phyloP scores from a whole-genome alignment of 35 echinoderm and acorn worm species.

The Stichopus chloronotus region DNA sequence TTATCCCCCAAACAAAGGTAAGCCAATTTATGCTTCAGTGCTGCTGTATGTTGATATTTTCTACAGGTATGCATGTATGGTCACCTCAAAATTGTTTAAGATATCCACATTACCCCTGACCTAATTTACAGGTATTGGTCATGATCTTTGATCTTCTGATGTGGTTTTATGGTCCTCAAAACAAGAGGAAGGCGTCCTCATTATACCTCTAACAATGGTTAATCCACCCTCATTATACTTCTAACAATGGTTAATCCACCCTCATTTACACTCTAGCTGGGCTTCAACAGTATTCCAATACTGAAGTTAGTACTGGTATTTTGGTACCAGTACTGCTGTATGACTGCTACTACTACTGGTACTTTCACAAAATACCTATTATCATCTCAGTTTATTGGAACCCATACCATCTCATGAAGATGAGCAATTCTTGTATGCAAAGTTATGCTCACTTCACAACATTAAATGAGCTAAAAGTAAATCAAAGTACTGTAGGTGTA shows the following conservation, averaged over 20 bases:
- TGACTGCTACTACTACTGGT: too few species aligned
- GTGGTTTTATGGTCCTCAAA: slow-evolving; percentile 83
- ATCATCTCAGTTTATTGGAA: too few species aligned
- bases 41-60: slow-evolving; percentile 82
- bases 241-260: slow-evolving; percentile 81
- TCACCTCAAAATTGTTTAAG: slow-evolving; percentile 11
- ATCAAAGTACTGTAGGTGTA: too few species aligned
- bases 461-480: too few species aligned
- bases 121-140: slow-evolving; percentile 23
- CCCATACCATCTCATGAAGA: too few species aligned
- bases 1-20: slow-evolving; percentile 97
- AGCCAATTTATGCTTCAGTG: neutral
- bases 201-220: slow-evolving; percentile 95
- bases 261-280: too few species aligned
- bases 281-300: too few species aligned
- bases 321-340: too few species aligned
- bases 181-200: slow-evolving; percentile 85
- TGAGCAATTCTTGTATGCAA: too few species aligned
- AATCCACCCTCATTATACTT: slow-evolving; percentile 88
- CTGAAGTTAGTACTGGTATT: too few species aligned
- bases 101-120: slow-evolving; percentile 80
- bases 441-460: too few species aligned
- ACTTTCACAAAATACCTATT: too few species aligned
- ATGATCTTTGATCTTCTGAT: slow-evolving; percentile 90
- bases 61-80: slow-evolving; percentile 85